phyloP scores from a whole-genome alignment of 2,113 vertebrate species.

The Callionymus lyra region DNA sequence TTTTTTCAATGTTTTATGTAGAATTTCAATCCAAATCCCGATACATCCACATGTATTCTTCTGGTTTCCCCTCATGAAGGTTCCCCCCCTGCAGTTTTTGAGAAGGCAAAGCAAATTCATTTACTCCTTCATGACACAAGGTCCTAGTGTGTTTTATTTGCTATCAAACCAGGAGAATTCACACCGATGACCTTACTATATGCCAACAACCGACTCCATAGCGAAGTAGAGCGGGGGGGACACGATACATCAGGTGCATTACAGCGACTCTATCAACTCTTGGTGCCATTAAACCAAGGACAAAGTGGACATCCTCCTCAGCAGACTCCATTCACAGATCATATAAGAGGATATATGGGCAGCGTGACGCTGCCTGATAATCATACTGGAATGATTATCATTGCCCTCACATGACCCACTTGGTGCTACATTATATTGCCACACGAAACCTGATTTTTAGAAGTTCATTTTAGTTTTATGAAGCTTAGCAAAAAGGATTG shows the following conservation, averaged over 20 bases:
- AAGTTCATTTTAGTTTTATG: too few relatives aligned
- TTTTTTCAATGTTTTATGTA: too few relatives aligned
- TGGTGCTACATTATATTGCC: slow-evolving; percentile 11
- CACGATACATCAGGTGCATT: slow-evolving; percentile 29
- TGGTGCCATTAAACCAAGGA: slow-evolving; percentile 46
- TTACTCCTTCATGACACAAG: slow-evolving; percentile 20
- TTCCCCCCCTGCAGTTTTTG: too few relatives aligned
- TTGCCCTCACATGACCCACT: slow-evolving; percentile 19
- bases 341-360: slow-evolving; percentile 42
- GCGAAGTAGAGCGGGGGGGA: slow-evolving; percentile 6
- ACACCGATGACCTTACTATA: slow-evolving; percentile 25
- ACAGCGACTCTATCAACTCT: slow-evolving; percentile 34
- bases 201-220: slow-evolving; percentile 4
- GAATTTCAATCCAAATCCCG: too few relatives aligned
- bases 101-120: too few relatives aligned
- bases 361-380: slow-evolving; percentile 38
- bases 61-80: too few relatives aligned
- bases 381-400: slow-evolving; percentile 27
- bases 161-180: slow-evolving; percentile 13
- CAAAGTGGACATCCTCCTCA: slow-evolving; percentile 31
- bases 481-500: not conserved
- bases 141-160: slow-evolving; percentile 24
- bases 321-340: slow-evolving; percentile 41
- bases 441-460: not conserved
- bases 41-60: too few relatives aligned